phyloP scores from a whole-genome alignment of 2,797 vertebrate genomes.

The Chaetodon trifasciatus region DNA sequence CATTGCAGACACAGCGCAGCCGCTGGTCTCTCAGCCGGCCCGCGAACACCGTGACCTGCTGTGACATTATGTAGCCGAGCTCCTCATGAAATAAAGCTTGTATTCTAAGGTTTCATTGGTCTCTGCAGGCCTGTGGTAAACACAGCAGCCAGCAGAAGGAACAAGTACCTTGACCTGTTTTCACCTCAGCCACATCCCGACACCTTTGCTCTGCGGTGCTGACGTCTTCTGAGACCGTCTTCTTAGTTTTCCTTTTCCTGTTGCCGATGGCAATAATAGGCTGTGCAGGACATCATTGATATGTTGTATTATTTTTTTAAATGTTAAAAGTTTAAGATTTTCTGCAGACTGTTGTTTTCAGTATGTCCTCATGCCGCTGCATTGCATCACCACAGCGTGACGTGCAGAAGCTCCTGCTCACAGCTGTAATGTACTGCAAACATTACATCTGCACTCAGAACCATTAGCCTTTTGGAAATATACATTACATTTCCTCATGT shows the following conservation, averaged over 20 bases:
- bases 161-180: neutral
- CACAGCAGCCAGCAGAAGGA: neutral
- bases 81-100: neutral
- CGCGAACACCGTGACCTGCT: neutral
- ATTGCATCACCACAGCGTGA: neutral
- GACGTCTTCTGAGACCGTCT: neutral
- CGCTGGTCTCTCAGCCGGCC: neutral
- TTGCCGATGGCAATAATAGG: neutral
- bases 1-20: neutral
- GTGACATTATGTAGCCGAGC: neutral
- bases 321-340: neutral
- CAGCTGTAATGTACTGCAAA: neutral
- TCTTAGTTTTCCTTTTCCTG: neutral
- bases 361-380: neutral
- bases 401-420: neutral
- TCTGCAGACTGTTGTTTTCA: neutral
- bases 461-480: neutral
- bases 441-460: neutral
- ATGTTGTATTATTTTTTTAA: neutral
- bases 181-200: slow-evolving; percentile 15
- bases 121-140: slow-evolving; percentile 2
- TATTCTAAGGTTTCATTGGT: neutral
- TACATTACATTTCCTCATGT: neutral
- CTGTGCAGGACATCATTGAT: no score
- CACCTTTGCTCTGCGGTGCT: neutral